These are phyloP conservation scores for Pogonognathellus flavescens DNA, from an alignment of 1,140 invertebrate species.

Conservation along the genomic window DNA sequence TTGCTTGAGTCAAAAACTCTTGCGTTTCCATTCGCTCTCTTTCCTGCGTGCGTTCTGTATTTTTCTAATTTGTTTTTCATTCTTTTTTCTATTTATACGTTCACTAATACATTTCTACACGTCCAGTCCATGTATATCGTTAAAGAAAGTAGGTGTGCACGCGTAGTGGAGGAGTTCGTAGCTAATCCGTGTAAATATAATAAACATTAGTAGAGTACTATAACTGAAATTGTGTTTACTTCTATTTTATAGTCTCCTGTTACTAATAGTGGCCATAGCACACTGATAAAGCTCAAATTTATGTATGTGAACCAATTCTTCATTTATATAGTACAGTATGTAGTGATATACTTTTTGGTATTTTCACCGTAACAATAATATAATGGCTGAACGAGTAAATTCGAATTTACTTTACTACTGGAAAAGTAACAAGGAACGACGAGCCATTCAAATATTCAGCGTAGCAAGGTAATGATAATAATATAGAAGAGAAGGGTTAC, in stretches of 20 bases:
- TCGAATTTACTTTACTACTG: not conserved
- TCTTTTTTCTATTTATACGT: not conserved
- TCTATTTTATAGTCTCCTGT: no score
- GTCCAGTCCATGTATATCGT: not conserved
- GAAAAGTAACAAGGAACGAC: not conserved
- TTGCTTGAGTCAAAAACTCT: no score
- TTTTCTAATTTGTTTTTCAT: conserved; percentile 17
- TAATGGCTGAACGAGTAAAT: not conserved
- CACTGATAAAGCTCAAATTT: no score
- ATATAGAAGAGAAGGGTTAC: not conserved
- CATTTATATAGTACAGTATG: no score
- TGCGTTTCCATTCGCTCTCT: not conserved
- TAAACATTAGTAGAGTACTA: not conserved
- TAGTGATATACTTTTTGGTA: no score
- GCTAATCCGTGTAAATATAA: not conserved
- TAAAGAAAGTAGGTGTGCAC: not conserved
- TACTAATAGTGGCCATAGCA: no score
- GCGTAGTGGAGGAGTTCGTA: not conserved
- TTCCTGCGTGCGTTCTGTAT: not conserved
- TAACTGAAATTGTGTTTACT: not conserved
- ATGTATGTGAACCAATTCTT: no score
- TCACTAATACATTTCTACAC: not conserved
- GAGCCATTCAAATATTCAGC: no score
- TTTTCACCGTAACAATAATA: no score
- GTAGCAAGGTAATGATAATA: not conserved